A percentile compares a stretch with the other conserved stretches of the same genome.
Evolutionary conservation across 2,888 invertebrate species (phyloP).

Genomic region (Nephrotoma guestfalica): DNA sequence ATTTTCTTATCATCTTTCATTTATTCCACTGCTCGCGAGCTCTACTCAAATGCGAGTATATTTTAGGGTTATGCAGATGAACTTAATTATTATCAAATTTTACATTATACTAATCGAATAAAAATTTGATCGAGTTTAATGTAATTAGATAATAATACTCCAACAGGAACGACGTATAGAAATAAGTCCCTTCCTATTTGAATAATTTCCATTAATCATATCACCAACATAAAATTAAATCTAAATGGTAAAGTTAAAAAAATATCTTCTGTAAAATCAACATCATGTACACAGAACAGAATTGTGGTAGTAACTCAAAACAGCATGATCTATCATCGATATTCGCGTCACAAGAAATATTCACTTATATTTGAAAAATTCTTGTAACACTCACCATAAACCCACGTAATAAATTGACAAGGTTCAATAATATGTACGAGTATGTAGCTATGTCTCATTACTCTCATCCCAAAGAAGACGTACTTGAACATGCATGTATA

Average conservation of each 20-base stretch:
- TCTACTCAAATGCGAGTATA: no score
- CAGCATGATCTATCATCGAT: neutral
- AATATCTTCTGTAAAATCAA: neutral
- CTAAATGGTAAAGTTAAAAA: neutral
- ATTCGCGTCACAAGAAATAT: neutral
- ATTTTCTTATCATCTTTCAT: no score
- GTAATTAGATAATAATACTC: neutral
- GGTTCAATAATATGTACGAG: neutral
- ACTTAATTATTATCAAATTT: no score
- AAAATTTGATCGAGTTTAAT: neutral
- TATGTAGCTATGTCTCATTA: neutral
- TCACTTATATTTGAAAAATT: neutral
- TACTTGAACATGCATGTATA: no score
- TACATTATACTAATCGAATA: no score
- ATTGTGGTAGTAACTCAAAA: neutral
- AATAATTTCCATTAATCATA: neutral
- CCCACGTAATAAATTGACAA: neutral
- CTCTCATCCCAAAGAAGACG: no score
- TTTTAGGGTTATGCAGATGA: no score
- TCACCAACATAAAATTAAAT: neutral
- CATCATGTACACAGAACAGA: neutral
- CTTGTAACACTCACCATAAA: neutral
- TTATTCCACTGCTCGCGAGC: no score
- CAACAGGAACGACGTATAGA: neutral
- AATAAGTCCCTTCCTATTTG: neutral